phyloP scores from a whole-genome alignment of 2,113 vertebrate genomes.

The Erpornis zantholeuca region DNA sequence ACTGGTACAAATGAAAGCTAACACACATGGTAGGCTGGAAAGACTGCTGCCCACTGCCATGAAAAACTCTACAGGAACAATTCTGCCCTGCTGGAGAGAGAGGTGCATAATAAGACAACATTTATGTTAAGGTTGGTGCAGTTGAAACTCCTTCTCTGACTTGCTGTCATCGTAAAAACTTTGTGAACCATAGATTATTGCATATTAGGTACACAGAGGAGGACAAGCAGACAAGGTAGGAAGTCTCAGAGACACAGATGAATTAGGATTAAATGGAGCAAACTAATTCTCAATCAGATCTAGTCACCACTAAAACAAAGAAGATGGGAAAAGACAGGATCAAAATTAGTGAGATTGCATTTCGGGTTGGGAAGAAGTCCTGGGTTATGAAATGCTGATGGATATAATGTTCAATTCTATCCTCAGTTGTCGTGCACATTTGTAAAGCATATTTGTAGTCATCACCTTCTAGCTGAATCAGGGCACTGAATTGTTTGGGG shows the following conservation, averaged over 20 bases:
- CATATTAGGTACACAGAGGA: neutral
- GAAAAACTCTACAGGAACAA: neutral
- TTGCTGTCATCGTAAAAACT: neutral
- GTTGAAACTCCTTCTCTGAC: neutral
- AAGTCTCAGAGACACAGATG: neutral
- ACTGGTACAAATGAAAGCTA: neutral
- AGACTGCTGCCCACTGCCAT: neutral
- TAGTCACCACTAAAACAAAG: neutral
- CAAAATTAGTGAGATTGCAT: neutral
- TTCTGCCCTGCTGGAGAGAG: neutral
- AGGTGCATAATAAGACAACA: neutral
- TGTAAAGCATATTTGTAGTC: neutral
- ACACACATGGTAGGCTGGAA: neutral
- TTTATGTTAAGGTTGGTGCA: neutral
- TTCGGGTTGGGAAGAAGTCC: neutral
- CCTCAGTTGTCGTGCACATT: neutral
- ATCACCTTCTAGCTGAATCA: neutral
- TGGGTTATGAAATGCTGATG: neutral
- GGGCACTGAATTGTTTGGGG: neutral
- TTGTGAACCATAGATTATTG: neutral
- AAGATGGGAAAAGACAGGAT: conserved; percentile 45
- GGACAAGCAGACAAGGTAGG: neutral
- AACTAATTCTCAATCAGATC: conserved; percentile 40
- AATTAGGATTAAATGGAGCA: conserved; percentile 54
- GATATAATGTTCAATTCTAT: neutral